Evolutionary conservation across 2,888 invertebrate genomes (phyloP).

Genomic region (Sphaeridia pumilis): DNA sequence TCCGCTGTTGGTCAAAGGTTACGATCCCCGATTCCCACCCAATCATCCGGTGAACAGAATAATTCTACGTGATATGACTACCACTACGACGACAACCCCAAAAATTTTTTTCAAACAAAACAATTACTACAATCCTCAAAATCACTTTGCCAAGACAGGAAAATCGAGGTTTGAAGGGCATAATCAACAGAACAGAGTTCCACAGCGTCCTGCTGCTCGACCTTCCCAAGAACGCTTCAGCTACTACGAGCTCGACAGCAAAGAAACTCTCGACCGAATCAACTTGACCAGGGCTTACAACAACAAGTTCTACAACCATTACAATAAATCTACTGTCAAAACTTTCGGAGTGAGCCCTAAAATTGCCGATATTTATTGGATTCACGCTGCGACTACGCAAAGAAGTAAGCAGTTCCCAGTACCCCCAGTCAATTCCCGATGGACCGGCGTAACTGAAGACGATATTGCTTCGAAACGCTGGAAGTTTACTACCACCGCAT

Average conservation of each 20-base stretch:
- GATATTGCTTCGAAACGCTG: no score
- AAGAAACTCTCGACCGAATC: slow-evolving; percentile 12
- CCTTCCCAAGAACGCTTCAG: no score
- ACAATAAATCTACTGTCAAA: slow-evolving; percentile 16
- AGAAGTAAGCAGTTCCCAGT: not conserved
- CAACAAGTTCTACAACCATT: slow-evolving; percentile 24
- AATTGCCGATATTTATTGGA: slow-evolving; percentile 2
- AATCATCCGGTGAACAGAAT: slow-evolving; percentile 32
- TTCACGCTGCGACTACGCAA: slow-evolving; percentile 1
- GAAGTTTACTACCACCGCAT: no score
- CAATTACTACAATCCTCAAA: slow-evolving; percentile 15
- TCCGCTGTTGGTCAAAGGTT: slow-evolving; percentile 8
- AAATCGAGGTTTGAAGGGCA: not conserved
- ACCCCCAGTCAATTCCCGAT: not conserved
- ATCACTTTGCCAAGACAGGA: slow-evolving; percentile 18
- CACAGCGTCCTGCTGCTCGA: not conserved
- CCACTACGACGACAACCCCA: slow-evolving; percentile 12
- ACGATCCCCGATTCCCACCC: slow-evolving; percentile 33
- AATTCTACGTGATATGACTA: slow-evolving; percentile 17
- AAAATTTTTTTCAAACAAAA: slow-evolving; percentile 13
- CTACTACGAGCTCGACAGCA: slow-evolving; percentile 20
- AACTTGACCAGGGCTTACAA: slow-evolving; percentile 22
- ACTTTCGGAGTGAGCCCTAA: not conserved
- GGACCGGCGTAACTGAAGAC: no score
- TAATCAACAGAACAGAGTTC: not conserved